phyloP scores from a whole-genome alignment of 2,888 invertebrate genomes.

The Laothoe populi region DNA sequence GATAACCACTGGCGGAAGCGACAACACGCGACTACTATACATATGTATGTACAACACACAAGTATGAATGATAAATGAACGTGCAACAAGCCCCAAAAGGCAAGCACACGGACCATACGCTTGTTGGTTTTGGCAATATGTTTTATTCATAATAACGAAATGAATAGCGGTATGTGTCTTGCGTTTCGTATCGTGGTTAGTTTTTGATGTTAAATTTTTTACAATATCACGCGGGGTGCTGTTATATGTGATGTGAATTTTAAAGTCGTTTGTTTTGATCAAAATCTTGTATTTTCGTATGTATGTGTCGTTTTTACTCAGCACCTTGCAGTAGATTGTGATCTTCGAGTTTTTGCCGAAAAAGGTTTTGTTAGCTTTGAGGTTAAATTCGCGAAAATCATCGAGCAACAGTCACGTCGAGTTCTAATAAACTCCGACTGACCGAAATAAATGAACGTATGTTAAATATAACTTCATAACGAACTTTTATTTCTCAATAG shows the following conservation, averaged over 20 bases:
- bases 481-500: too few species aligned
- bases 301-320: constrained; percentile 11
- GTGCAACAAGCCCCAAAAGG: constrained; percentile 60
- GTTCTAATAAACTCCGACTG: too few species aligned
- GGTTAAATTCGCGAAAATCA: too few species aligned
- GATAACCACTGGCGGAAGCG: constrained; percentile 52
- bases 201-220: constrained; percentile 26
- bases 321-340: constrained; percentile 11
- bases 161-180: constrained; percentile 54
- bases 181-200: constrained; percentile 28
- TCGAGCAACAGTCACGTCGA: too few species aligned
- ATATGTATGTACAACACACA: constrained; percentile 14
- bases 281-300: constrained; percentile 8
- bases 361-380: constrained; percentile 5
- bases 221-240: constrained; percentile 21
- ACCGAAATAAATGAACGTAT: too few species aligned
- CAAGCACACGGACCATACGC: constrained; percentile 41
- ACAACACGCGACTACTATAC: constrained; percentile 27
- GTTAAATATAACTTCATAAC: too few species aligned
- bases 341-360: constrained; percentile 12
- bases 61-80: constrained; percentile 54
- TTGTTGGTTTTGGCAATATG: constrained; percentile 69
- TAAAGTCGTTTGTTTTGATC: constrained; percentile 1
- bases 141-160: constrained; percentile 72
- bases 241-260: constrained; percentile 8